Percentiles rank a stretch among this genome's conserved stretches.
Evolutionary conservation across 1,140 invertebrate species (phyloP).

Genomic region (Bombus picipes): DNA sequence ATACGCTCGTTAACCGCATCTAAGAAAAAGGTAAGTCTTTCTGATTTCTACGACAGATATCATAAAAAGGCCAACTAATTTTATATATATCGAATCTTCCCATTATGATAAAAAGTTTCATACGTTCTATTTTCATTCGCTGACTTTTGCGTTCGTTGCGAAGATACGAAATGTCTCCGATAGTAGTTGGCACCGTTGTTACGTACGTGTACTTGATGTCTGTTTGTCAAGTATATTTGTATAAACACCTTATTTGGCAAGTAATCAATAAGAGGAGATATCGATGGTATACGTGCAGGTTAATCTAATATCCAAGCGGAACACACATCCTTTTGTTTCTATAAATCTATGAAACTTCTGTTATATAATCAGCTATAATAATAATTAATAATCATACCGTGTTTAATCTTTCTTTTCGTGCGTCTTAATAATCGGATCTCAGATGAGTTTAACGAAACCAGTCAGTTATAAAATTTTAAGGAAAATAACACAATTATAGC

Average conservation of each 20-base stretch:
- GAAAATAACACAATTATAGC: constrained; percentile 38
- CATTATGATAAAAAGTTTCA: not conserved
- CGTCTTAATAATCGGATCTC: not conserved
- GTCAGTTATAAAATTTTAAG: constrained; percentile 30
- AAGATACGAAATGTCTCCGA: too few relatives aligned
- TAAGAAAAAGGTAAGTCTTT: constrained; percentile 9
- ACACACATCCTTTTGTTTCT: not conserved
- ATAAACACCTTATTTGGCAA: constrained; percentile 40
- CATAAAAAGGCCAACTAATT: not conserved
- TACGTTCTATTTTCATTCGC: not conserved
- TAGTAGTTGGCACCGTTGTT: constrained; percentile 6
- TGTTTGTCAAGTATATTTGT: constrained; percentile 26
- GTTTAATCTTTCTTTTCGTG: not conserved
- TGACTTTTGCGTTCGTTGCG: not conserved
- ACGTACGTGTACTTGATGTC: not conserved
- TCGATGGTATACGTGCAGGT: not conserved
- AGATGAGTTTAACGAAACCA: not conserved
- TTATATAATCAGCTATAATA: not conserved
- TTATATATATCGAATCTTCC: not conserved
- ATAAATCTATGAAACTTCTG: not conserved
- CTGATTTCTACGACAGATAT: constrained; percentile 4
- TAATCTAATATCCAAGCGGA: not conserved
- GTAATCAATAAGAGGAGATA: constrained; percentile 58
- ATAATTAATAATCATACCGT: not conserved
- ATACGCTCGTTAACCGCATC: constrained; percentile 12